These are phyloP conservation scores for Progne subis DNA, from an alignment of 2,113 vertebrate species.

Conservation along the genomic window DNA sequence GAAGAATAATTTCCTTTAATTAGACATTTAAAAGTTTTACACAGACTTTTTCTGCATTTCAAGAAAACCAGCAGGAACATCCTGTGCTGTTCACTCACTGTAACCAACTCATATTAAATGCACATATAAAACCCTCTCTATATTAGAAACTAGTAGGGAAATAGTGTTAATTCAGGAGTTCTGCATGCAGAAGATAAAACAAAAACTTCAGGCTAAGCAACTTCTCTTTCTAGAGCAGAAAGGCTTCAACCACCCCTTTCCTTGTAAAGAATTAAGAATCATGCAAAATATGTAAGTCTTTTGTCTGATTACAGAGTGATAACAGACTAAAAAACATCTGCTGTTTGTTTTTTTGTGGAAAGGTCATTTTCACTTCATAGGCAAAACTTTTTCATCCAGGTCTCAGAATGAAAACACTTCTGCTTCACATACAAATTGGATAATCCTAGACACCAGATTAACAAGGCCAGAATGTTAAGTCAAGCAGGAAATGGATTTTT, in stretches of 20 bases:
- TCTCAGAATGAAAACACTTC: neutral
- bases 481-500: conserved; percentile 66
- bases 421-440: conserved; percentile 60
- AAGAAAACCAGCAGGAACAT: neutral
- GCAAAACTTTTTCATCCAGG: neutral
- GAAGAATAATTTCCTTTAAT: neutral
- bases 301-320: neutral
- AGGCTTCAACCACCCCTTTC: neutral
- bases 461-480: conserved; percentile 51
- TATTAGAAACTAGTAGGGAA: neutral
- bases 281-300: neutral
- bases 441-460: conserved; percentile 67
- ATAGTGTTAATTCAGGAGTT: neutral
- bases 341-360: neutral
- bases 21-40: neutral
- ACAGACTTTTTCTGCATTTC: neutral
- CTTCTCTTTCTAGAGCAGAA: neutral
- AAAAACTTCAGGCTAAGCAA: neutral
- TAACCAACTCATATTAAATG: neutral
- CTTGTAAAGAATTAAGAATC: neutral
- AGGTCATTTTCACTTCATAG: conserved; percentile 41
- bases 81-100: neutral
- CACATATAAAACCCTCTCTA: neutral
- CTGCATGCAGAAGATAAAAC: neutral
- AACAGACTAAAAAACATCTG: neutral